Conservation (phyloP, 2,888 invertebrate species). For the Allygus modestus region DNA sequence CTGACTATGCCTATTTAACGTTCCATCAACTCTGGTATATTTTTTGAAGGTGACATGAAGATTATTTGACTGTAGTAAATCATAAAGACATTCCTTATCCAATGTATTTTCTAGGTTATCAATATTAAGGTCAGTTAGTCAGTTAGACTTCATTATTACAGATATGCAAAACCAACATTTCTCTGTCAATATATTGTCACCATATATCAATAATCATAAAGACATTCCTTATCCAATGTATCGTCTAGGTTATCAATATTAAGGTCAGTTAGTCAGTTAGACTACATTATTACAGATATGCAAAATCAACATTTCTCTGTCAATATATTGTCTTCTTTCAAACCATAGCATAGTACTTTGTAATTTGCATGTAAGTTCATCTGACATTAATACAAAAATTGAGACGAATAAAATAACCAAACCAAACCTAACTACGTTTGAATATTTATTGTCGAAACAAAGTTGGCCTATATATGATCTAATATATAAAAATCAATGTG, state of each 20-base stretch:
- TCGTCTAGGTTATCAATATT: conserved; percentile 17
- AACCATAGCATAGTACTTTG: neutral
- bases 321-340: conserved; percentile 1
- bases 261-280: conserved; percentile 22
- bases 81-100: neutral
- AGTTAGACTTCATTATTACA: conserved; percentile 30
- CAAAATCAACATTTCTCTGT: neutral
- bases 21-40: conserved; percentile 20
- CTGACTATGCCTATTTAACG: neutral
- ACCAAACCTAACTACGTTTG: no score
- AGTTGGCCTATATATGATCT: neutral
- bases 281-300: conserved; percentile 30
- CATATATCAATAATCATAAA: neutral
- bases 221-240: neutral
- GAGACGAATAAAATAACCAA: neutral
- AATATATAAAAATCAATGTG: no score
- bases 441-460: neutral
- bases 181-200: neutral
- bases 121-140: conserved; percentile 27
- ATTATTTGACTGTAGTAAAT: neutral
- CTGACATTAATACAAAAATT: neutral
- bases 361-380: neutral
- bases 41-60: conserved; percentile 14
- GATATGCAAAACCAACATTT: neutral
- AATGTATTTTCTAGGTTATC: neutral